Conservation (phyloP, 2,113 vertebrate genomes). For the Peromyscus polionotus region DNA sequence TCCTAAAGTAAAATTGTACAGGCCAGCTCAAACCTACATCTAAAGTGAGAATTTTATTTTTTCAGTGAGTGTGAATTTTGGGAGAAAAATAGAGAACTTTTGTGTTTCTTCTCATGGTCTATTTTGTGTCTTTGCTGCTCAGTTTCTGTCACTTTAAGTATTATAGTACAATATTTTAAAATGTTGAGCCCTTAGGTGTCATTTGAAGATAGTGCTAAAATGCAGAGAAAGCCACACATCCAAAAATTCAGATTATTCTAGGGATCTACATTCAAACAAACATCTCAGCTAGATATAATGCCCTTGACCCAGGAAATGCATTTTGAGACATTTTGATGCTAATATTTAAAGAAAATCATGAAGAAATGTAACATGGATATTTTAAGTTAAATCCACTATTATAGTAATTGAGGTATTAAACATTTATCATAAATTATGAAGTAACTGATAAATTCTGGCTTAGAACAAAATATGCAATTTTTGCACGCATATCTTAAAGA, state of each 20-base stretch:
- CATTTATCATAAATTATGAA: slow-evolving; percentile 33
- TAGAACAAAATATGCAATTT: not conserved
- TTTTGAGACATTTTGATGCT: not conserved
- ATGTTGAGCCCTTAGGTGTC: not conserved
- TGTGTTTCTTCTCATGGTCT: not conserved
- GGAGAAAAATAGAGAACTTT: not conserved
- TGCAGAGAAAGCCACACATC: not conserved
- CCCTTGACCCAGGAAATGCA: not conserved
- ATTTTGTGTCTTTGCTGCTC: not conserved
- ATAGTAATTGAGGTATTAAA: not conserved
- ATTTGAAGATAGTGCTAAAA: not conserved
- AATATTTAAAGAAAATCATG: not conserved
- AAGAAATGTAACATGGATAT: not conserved
- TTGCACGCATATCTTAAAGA: not conserved
- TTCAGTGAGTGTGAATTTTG: not conserved
- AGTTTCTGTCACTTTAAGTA: not conserved
- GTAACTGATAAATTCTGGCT: slow-evolving; percentile 11
- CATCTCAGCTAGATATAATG: not conserved
- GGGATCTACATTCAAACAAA: not conserved
- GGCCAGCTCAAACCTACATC: not conserved
- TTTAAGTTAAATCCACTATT: not conserved
- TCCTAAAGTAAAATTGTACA: not conserved
- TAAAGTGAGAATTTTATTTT: not conserved
- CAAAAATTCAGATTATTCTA: slow-evolving; percentile 23
- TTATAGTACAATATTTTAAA: not conserved